Evolutionary conservation across 2,113 vertebrate genomes (phyloP).

Genomic region (Delphinapterus leucas): DNA sequence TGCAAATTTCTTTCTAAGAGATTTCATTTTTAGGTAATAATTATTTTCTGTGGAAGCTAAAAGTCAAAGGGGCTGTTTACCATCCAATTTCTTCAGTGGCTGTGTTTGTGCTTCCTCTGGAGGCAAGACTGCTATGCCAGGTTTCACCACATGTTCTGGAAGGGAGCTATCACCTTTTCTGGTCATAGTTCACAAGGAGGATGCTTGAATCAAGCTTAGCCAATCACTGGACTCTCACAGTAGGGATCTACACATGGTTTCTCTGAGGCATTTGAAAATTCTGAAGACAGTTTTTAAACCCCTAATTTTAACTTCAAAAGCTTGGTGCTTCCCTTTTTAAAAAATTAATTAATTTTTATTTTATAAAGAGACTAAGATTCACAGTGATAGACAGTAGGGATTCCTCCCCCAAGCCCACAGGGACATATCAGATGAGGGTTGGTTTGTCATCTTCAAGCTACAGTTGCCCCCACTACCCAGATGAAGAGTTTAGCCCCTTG

Average conservation of each 20-base stretch:
- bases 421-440: not conserved
- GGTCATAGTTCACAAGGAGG: not conserved
- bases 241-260: too few species aligned
- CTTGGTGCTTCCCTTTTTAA: not conserved
- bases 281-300: not conserved
- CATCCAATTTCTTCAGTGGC: not conserved
- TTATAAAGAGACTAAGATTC: not conserved
- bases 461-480: not conserved
- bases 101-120: not conserved
- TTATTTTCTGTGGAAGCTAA: not conserved
- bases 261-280: not conserved
- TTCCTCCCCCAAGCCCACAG: not conserved
- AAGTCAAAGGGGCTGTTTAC: not conserved
- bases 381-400: not conserved
- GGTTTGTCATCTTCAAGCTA: not conserved
- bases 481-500: not conserved
- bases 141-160: not conserved
- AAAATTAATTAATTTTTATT: not conserved
- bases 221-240: not conserved
- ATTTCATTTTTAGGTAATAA: not conserved
- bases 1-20: not conserved
- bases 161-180: not conserved
- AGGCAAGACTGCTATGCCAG: not conserved
- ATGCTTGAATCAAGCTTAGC: not conserved
- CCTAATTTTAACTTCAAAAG: not conserved